phyloP scores from a whole-genome alignment of 2,797 vertebrate species.

The Diglossa cyanea region DNA sequence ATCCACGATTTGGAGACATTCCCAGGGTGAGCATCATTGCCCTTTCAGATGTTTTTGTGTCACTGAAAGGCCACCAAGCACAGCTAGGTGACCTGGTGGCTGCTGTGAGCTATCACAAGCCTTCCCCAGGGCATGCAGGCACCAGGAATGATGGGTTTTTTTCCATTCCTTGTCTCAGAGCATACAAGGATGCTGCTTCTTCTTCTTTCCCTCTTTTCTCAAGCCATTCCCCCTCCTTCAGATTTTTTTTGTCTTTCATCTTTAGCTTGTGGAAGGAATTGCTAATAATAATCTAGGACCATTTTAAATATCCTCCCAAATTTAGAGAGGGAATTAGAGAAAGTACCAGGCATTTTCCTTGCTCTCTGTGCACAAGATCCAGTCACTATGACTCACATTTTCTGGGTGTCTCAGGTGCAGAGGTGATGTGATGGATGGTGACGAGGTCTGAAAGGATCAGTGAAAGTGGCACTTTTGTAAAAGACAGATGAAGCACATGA shows the following conservation, averaged over 20 bases:
- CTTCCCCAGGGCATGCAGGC: not conserved
- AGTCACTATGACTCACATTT: not conserved
- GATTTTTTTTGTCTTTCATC: not conserved
- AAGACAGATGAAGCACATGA: not conserved
- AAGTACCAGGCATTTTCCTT: not conserved
- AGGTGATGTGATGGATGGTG: constrained; percentile 3
- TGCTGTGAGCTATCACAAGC: not conserved
- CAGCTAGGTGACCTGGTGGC: not conserved
- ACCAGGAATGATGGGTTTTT: rapidly evolving
- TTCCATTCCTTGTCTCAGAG: not conserved
- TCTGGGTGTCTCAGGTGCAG: not conserved
- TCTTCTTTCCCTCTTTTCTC: not conserved
- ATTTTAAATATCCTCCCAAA: not conserved
- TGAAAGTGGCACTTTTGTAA: not conserved
- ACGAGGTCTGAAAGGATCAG: not conserved
- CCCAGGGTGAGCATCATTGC: not conserved
- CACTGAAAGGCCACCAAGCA: not conserved
- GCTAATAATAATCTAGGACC: not conserved
- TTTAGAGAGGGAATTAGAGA: too few relatives aligned
- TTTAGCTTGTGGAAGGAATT: not conserved
- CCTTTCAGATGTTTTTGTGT: not conserved
- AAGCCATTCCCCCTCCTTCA: not conserved
- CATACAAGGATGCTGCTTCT: not conserved
- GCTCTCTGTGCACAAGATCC: not conserved
- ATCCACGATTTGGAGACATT: not conserved